Percentiles rank a stretch among this genome's conserved stretches.
Conservation (phyloP, 2,797 vertebrate species). For the Atherinosoma microstoma region DNA sequence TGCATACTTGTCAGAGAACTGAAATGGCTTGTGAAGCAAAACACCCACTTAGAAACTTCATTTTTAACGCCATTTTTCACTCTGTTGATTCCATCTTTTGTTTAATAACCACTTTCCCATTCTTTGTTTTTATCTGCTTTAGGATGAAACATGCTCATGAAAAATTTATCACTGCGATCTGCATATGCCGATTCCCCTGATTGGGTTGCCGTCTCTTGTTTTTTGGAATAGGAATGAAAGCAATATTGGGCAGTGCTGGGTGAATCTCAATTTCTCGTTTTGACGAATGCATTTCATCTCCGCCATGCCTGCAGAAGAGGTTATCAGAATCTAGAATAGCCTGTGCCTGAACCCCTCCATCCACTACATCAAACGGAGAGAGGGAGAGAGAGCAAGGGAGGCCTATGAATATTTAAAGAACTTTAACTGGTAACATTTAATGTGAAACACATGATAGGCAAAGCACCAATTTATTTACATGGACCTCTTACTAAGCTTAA, state of each 20-base stretch:
- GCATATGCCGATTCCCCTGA: constrained; percentile 79
- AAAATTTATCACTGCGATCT: constrained; percentile 78
- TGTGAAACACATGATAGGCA: constrained; percentile 61
- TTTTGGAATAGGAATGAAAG: constrained; percentile 61
- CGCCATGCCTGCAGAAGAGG: constrained; percentile 42
- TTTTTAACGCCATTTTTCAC: constrained; percentile 63
- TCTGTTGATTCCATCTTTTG: constrained; percentile 77
- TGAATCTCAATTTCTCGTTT: constrained; percentile 65
- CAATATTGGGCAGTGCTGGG: constrained; percentile 51
- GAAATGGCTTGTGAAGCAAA: constrained; percentile 75
- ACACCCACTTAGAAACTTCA: constrained; percentile 68
- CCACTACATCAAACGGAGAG: constrained; percentile 47
- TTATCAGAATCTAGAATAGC: constrained; percentile 56
- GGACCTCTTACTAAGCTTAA: constrained; percentile 31
- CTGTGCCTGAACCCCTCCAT: constrained; percentile 51
- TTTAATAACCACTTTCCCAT: constrained; percentile 71
- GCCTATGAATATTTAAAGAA: constrained; percentile 75
- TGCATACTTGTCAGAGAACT: constrained; percentile 60
- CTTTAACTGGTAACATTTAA: constrained; percentile 73
- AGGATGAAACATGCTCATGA: constrained; percentile 74
- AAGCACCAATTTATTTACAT: constrained; percentile 33
- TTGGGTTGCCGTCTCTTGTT: constrained; percentile 71
- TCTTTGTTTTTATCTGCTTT: constrained; percentile 64
- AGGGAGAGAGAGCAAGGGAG: constrained; percentile 30
- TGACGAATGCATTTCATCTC: constrained; percentile 71